phyloP scores from a whole-genome alignment of 2,797 vertebrate species.

The Pipistrellus kuhlii region DNA sequence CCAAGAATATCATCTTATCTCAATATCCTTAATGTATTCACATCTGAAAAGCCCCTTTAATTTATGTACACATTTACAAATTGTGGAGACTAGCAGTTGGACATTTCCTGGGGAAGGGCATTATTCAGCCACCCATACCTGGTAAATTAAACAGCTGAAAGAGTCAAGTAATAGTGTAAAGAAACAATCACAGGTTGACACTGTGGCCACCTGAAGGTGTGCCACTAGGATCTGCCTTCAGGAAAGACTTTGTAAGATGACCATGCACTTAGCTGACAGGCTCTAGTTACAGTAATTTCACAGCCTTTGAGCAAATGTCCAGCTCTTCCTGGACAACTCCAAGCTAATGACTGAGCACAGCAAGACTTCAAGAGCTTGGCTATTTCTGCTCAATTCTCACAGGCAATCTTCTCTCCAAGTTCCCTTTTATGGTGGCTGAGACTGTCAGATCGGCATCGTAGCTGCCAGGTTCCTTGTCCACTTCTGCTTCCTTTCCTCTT shows the following conservation, averaged over 20 bases:
- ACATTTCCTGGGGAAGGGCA: rapidly evolving
- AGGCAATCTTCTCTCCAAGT: not conserved
- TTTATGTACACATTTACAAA: not conserved
- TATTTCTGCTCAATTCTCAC: not conserved
- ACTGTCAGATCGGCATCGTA: not conserved
- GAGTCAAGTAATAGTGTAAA: not conserved
- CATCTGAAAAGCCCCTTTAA: not conserved
- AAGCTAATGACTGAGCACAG: not conserved
- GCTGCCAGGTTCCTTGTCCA: not conserved
- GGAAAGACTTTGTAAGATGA: not conserved
- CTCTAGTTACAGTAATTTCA: not conserved
- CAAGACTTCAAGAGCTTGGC: not conserved
- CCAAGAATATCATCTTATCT: not conserved
- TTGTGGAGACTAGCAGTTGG: not conserved
- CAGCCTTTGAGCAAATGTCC: not conserved
- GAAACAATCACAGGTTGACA: not conserved
- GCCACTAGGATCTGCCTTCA: not conserved
- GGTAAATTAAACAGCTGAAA: not conserved
- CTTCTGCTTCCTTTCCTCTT: not conserved
- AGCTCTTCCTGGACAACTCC: not conserved
- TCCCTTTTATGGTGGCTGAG: not conserved
- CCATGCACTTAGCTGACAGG: not conserved
- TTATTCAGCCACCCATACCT: not conserved
- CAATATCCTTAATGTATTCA: not conserved
- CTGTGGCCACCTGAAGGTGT: not conserved